A percentile compares a stretch with the other conserved stretches of the same genome.
Conservation (phyloP, 2,113 vertebrate genomes). For the Cottus gobio region DNA sequence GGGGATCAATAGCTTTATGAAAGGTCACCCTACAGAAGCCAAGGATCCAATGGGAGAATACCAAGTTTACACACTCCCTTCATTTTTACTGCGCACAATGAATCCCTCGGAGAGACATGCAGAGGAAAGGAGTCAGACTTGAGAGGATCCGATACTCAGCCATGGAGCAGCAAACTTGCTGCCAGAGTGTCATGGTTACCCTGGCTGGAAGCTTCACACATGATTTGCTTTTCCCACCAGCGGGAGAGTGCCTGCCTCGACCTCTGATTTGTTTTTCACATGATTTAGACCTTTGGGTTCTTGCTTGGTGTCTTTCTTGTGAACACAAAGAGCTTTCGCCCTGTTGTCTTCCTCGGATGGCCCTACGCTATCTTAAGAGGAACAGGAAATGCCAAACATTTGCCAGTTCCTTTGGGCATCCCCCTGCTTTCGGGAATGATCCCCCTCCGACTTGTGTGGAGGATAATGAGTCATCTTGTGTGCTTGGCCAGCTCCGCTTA, state of each 20-base stretch:
- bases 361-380: conserved; percentile 16
- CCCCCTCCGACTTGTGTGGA: conserved; percentile 38
- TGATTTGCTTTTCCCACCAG: conserved; percentile 80
- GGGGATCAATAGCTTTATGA: conserved; percentile 70
- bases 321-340: conserved; percentile 48
- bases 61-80: conserved; percentile 59
- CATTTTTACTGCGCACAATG: conserved; percentile 59
- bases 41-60: conserved; percentile 45
- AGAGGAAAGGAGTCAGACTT: conserved; percentile 34
- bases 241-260: conserved; percentile 56
- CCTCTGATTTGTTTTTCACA: conserved; percentile 75
- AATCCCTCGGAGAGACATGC: conserved; percentile 58
- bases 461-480: conserved; percentile 68
- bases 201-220: conserved; percentile 60
- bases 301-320: conserved; percentile 38
- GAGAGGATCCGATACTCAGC: conserved; percentile 44
- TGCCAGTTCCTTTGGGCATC: conserved; percentile 57
- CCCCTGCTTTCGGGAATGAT: conserved; percentile 37
- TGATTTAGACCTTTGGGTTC: conserved; percentile 55
- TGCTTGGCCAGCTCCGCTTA: conserved; percentile 22
- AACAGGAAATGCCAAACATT: conserved; percentile 68
- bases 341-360: conserved; percentile 42
- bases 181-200: conserved; percentile 70
- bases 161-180: conserved; percentile 49
- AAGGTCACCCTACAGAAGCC: conserved; percentile 66